Evolutionary conservation across 1,140 invertebrate genomes (phyloP).

Genomic region (Meloidogyne hapla): DNA sequence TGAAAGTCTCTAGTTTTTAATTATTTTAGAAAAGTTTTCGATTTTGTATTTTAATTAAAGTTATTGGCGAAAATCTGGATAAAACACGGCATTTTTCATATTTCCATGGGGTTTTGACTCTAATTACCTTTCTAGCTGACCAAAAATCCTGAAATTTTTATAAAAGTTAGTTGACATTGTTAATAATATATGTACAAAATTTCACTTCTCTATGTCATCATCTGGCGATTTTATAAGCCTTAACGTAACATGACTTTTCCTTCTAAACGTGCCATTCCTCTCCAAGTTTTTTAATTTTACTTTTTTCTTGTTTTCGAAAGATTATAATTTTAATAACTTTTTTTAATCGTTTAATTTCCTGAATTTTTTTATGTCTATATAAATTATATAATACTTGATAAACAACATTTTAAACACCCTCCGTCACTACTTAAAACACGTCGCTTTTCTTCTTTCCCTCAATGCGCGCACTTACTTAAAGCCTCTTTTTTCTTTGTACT

Average conservation of each 20-base stretch:
- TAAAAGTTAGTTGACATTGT: not conserved
- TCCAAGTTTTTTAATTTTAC: no score
- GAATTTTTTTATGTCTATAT: not conserved
- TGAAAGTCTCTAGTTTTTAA: not conserved
- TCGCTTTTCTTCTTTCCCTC: not conserved
- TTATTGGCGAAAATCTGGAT: not conserved
- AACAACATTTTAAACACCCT: not conserved
- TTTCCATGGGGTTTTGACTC: not conserved
- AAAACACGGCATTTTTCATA: no score
- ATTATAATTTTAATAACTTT: no score
- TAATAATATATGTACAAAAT: not conserved
- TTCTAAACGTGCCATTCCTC: no score
- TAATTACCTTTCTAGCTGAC: not conserved
- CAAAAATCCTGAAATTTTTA: not conserved
- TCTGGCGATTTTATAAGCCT: no score
- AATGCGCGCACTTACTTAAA: not conserved
- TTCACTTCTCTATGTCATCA: not conserved
- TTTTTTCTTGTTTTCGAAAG: no score
- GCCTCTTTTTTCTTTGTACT: not conserved
- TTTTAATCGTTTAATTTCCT: not conserved
- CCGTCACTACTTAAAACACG: not conserved
- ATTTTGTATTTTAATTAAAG: not conserved
- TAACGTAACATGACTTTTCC: no score
- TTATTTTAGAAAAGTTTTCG: not conserved
- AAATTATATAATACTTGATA: not conserved